Evolutionary conservation across 2,888 invertebrate genomes (phyloP).

Genomic region (Dicyrtoma fusca): DNA sequence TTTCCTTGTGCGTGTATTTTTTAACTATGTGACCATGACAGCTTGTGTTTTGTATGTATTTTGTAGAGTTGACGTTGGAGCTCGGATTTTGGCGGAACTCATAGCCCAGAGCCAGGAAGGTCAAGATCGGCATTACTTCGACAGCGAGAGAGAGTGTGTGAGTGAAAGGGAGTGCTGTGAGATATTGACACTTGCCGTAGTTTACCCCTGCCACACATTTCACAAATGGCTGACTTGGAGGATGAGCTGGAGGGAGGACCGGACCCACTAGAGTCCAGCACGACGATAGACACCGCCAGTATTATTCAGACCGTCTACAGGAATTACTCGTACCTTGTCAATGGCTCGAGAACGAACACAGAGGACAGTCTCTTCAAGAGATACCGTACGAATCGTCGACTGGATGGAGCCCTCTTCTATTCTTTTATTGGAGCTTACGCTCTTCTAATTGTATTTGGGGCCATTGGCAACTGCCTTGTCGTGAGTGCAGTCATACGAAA

Average conservation of each 20-base stretch:
- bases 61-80: too few species aligned
- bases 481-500: constrained; percentile 78
- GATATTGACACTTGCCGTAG: not conserved
- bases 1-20: too few species aligned
- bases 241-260: constrained; percentile 5
- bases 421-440: constrained; percentile 72
- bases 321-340: not conserved
- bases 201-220: too few species aligned
- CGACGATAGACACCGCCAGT: not conserved
- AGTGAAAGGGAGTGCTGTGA: too few species aligned
- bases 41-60: too few species aligned
- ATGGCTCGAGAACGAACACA: not conserved
- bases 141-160: too few species aligned
- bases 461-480: constrained; percentile 83
- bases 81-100: too few species aligned
- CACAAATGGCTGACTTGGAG: constrained; percentile 2
- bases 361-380: constrained; percentile 40
- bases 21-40: too few species aligned
- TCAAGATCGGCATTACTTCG: too few species aligned
- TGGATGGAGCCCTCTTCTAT: constrained; percentile 72
- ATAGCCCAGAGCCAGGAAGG: too few species aligned
- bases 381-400: constrained; percentile 66
- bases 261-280: not conserved
- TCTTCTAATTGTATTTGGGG: constrained; percentile 77
- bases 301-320: not conserved